Conservation (phyloP, 2,113 vertebrate genomes). For the Bettongia penicillata region DNA sequence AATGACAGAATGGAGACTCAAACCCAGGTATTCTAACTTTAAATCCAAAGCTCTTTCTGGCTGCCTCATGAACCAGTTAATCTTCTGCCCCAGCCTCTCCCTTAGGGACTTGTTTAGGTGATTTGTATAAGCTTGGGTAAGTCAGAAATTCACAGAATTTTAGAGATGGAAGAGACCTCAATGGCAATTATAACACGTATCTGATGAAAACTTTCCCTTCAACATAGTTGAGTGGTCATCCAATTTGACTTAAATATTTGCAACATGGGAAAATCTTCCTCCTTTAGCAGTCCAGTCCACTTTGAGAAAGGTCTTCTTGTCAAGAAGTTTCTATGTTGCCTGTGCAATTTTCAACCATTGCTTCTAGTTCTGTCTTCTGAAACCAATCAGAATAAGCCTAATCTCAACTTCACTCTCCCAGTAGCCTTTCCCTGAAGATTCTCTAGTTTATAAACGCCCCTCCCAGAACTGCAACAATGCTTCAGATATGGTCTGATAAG, state of each 20-base stretch:
- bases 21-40: background rate
- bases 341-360: background rate
- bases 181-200: background rate
- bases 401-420: background rate
- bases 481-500: no score
- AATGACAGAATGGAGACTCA: background rate
- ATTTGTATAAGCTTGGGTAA: background rate
- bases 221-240: background rate
- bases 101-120: background rate
- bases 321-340: background rate
- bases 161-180: background rate
- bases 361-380: background rate
- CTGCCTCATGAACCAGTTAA: background rate
- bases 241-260: background rate
- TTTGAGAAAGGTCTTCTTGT: background rate
- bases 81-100: background rate
- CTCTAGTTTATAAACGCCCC: background rate
- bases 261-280: background rate
- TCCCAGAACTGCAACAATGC: background rate
- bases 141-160: background rate
- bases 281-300: background rate
- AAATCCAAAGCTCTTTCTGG: no score
- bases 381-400: background rate
- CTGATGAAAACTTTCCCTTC: background rate
- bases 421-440: background rate